Evolutionary conservation across 2,888 invertebrate genomes (phyloP).

Genomic region (Globia sparganii): DNA sequence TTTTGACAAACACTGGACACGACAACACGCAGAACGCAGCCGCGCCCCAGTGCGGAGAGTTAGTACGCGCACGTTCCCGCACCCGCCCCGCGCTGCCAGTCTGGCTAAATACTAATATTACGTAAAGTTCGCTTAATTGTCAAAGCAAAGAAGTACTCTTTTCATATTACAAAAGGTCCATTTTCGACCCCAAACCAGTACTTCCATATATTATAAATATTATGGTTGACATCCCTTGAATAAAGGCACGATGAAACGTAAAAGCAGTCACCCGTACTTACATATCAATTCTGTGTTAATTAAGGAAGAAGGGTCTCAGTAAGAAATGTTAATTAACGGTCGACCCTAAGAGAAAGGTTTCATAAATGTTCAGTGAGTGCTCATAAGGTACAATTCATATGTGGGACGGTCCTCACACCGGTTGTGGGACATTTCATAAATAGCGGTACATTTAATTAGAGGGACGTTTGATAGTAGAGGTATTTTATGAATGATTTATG

Average conservation of each 20-base stretch:
- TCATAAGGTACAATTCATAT: slow-evolving; percentile 30
- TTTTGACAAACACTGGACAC: no score
- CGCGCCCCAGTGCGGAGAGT: no score
- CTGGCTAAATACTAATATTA: no score
- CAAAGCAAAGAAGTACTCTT: slow-evolving; percentile 2
- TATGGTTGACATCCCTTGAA: slow-evolving; percentile 12
- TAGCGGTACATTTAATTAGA: slow-evolving; percentile 8
- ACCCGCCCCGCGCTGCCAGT: no score
- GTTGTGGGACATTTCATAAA: slow-evolving; percentile 8
- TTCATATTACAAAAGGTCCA: slow-evolving; percentile 23
- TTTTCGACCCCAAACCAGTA: slow-evolving; percentile 4
- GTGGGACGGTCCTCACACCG: slow-evolving; percentile 16
- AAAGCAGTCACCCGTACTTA: slow-evolving; percentile 44
- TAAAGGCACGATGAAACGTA: slow-evolving; percentile 27
- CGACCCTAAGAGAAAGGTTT: slow-evolving; percentile 29
- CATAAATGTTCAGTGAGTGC: slow-evolving; percentile 30
- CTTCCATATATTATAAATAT: slow-evolving; percentile 36
- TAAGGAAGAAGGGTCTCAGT: slow-evolving; percentile 40
- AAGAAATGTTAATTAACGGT: slow-evolving; percentile 45
- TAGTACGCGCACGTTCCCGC: no score
- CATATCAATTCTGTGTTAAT: slow-evolving; percentile 55
- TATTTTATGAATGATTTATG: slow-evolving; percentile 9
- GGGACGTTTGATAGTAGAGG: background rate
- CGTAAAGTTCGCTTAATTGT: background rate
- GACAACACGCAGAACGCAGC: no score